Evolutionary conservation across 2,888 invertebrate species (phyloP).

Genomic region (Megamerina dolium): DNA sequence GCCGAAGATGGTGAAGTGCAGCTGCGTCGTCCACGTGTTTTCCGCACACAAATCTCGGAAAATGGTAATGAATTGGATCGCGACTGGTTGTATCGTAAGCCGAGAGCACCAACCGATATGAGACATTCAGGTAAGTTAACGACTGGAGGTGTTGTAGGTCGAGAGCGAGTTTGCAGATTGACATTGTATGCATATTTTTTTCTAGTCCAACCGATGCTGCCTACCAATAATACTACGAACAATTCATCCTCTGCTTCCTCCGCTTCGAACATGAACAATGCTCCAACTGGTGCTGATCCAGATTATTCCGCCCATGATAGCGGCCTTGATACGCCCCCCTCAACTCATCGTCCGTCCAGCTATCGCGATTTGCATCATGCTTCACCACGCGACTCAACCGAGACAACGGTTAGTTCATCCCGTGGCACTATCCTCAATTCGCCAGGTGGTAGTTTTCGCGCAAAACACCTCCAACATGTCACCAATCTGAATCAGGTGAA

Average conservation of each 20-base stretch:
- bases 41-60: constrained; percentile 36
- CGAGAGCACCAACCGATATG: constrained; percentile 47
- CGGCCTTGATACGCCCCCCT: constrained; percentile 50
- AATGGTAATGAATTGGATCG: constrained; percentile 46
- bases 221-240: constrained; percentile 24
- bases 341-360: constrained; percentile 48
- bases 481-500: constrained; percentile 41
- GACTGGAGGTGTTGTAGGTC: background rate
- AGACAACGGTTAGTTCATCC: constrained; percentile 47
- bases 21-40: constrained; percentile 39
- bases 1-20: constrained; percentile 46
- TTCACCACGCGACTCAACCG: constrained; percentile 41
- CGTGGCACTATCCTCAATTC: constrained; percentile 45
- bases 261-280: constrained; percentile 22
- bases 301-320: constrained; percentile 53
- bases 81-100: constrained; percentile 48
- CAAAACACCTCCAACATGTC: constrained; percentile 40
- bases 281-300: constrained; percentile 49
- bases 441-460: constrained; percentile 45
- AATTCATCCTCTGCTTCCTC: constrained; percentile 1
- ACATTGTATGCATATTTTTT: constrained; percentile 8
- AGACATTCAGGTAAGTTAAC: constrained; percentile 44
- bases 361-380: constrained; percentile 40
- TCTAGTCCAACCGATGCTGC: constrained; percentile 51
- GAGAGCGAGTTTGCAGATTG: too few species aligned